Evolutionary conservation across 2,113 vertebrate genomes (phyloP).

Genomic region (Columba livia): DNA sequence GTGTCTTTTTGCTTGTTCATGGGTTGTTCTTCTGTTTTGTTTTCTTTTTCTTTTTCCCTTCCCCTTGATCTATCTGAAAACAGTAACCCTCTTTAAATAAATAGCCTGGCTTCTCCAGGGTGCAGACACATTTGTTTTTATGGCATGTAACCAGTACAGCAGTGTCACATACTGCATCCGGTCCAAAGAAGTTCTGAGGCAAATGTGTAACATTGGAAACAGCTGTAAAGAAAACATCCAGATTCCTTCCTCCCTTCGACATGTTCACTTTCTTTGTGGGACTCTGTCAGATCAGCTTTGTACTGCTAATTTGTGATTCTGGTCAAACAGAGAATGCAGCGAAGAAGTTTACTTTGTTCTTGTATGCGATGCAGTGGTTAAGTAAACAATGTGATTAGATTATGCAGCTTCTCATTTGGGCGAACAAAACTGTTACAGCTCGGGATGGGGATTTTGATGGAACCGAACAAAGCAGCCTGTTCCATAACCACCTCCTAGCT

Average conservation of each 20-base stretch:
- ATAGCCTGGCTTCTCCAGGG: not conserved
- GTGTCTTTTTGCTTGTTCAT: not conserved
- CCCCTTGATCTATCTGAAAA: not conserved
- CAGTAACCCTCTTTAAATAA: not conserved
- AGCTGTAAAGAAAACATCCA: conserved; percentile 24
- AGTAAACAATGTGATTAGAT: not conserved
- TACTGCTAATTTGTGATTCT: not conserved
- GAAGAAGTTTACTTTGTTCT: conserved; percentile 1
- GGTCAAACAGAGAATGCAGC: not conserved
- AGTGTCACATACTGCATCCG: not conserved
- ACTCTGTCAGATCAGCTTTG: conserved; percentile 26
- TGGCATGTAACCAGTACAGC: not conserved
- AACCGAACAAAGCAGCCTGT: not conserved
- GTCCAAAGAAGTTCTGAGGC: not conserved
- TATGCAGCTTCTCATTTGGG: not conserved
- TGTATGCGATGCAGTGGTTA: not conserved
- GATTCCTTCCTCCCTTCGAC: not conserved
- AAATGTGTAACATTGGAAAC: not conserved
- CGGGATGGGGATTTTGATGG: not conserved
- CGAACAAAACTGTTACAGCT: not conserved
- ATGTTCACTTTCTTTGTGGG: not conserved
- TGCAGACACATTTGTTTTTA: not conserved
- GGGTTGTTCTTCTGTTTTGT: not conserved
- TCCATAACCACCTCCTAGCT: not conserved
- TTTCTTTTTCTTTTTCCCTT: no score